phyloP scores from a whole-genome alignment of 2,888 invertebrate species.

The Xestia ashworthii region DNA sequence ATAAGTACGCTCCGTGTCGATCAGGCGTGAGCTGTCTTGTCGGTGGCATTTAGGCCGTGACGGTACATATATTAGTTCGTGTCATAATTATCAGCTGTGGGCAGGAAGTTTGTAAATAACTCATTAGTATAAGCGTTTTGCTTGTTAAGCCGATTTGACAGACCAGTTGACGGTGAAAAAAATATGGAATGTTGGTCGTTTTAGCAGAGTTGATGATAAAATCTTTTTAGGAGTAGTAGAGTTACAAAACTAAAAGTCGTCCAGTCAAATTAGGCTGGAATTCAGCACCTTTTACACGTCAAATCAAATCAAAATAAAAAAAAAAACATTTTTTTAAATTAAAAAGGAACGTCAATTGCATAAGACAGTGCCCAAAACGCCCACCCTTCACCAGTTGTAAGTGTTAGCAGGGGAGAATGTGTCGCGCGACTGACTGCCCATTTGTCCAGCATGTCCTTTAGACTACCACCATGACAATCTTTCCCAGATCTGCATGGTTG shows the following conservation, averaged over 20 bases:
- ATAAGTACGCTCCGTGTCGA: slow-evolving; percentile 4
- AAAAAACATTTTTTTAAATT: too few relatives aligned
- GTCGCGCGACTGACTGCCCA: neutral
- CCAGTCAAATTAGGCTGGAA: neutral
- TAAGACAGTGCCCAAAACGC: too few relatives aligned
- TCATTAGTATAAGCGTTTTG: slow-evolving; percentile 16
- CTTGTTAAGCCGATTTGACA: slow-evolving; percentile 17
- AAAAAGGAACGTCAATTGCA: too few relatives aligned
- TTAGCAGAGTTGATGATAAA: neutral
- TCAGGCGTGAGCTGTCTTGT: slow-evolving; percentile 36
- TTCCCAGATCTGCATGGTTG: neutral
- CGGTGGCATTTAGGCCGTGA: slow-evolving; percentile 46
- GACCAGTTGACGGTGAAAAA: slow-evolving; percentile 1
- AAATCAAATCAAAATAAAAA: neutral
- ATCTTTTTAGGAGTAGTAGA: neutral
- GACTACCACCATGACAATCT: neutral
- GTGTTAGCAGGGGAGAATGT: neutral
- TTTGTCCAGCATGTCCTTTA: neutral
- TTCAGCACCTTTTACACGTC: neutral
- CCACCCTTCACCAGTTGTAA: too few relatives aligned
- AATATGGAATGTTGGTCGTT: neutral
- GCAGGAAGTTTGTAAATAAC: slow-evolving; percentile 39
- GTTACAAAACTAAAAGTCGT: neutral
- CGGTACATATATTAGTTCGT: slow-evolving; percentile 38
- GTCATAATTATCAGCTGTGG: slow-evolving; percentile 44